These are phyloP conservation scores for Dorcus parallelipipedus DNA, from an alignment of 2,888 invertebrate species.

Conservation along the genomic window DNA sequence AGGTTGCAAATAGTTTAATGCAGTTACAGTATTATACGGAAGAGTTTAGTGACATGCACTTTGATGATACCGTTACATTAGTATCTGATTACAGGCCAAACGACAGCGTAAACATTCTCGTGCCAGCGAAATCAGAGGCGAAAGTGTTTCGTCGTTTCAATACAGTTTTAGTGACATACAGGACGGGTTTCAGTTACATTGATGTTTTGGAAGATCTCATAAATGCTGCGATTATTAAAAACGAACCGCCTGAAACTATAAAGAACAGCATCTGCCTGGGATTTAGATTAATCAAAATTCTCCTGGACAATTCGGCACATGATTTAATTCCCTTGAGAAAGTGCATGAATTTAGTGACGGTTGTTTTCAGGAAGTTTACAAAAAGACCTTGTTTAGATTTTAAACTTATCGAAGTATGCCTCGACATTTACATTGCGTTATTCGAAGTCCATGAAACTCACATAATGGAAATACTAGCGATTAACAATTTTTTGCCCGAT, in stretches of 20 bases:
- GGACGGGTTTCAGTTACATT: background rate
- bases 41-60: background rate
- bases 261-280: background rate
- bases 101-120: background rate
- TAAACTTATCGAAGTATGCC: constrained; percentile 6
- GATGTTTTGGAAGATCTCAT: background rate
- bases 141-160: background rate
- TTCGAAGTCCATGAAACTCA: constrained; percentile 5
- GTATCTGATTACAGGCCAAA: constrained; percentile 6
- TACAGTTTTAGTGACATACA: constrained; percentile 2
- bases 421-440: constrained; percentile 7
- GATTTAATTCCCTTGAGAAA: background rate
- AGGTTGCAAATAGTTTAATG: background rate
- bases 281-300: background rate
- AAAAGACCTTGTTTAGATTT: background rate
- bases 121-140: constrained; percentile 2
- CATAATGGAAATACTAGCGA: constrained; percentile 6
- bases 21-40: constrained; percentile 7
- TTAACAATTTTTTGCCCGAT: constrained; percentile 14
- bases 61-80: constrained; percentile 4
- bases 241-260: background rate
- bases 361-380: background rate
- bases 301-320: background rate
- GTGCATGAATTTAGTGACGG: background rate
- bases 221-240: background rate